phyloP scores from a whole-genome alignment of 2,797 vertebrate genomes.

The Heterohyrax brucei region DNA sequence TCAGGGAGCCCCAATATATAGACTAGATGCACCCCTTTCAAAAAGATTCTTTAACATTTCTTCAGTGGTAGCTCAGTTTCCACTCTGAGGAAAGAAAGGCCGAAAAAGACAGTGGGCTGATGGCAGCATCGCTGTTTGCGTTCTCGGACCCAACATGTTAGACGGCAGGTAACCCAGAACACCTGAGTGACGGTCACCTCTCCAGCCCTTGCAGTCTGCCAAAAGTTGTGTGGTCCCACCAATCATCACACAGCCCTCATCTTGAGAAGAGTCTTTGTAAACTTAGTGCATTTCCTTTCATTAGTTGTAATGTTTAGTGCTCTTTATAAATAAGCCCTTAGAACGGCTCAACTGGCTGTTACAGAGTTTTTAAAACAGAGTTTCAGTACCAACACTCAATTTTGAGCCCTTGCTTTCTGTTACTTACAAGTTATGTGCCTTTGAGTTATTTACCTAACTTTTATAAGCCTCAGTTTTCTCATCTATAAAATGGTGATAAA shows the following conservation, averaged over 20 bases:
- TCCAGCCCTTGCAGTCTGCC: not conserved
- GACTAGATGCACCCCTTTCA: not conserved
- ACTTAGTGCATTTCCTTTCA: not conserved
- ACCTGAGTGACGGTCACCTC: fast-evolving
- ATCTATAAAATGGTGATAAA: not conserved
- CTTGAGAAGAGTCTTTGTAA: not conserved
- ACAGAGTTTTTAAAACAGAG: not conserved
- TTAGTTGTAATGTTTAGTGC: not conserved
- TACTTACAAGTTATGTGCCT: not conserved
- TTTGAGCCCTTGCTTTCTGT: not conserved
- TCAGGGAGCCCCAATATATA: not conserved
- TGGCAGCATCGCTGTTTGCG: not conserved
- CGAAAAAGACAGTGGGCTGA: not conserved
- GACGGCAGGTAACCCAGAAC: not conserved
- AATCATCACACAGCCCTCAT: not conserved
- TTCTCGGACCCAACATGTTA: not conserved
- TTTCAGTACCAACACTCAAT: not conserved
- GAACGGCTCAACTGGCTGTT: not conserved
- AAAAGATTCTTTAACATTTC: not conserved
- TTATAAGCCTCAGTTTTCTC: not conserved
- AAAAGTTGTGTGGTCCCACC: not conserved
- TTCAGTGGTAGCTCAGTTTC: not conserved
- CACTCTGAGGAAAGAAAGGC: not conserved
- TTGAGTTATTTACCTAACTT: not conserved
- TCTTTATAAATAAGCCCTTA: not conserved